These are phyloP conservation scores for Eupithecia subfuscata DNA, from an alignment of 2,888 invertebrate species.

Conservation along the genomic window DNA sequence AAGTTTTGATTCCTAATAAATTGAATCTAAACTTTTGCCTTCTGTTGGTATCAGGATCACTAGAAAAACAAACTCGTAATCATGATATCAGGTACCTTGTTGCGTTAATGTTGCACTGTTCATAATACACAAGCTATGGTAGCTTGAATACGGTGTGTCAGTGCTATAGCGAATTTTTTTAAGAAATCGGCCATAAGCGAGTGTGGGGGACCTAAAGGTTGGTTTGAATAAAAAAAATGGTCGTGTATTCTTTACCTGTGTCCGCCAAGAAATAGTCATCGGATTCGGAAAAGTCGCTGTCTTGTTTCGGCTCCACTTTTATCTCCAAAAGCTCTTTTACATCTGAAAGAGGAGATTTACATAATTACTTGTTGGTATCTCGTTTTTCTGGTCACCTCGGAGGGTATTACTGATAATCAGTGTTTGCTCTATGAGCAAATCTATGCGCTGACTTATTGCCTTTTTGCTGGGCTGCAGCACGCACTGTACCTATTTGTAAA, in stretches of 20 bases:
- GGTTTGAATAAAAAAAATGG: too few relatives aligned
- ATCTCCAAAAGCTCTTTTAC: constrained; percentile 49
- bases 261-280: constrained; percentile 63
- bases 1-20: background rate
- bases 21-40: background rate
- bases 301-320: constrained; percentile 58
- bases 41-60: background rate
- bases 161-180: constrained; percentile 13
- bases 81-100: background rate
- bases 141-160: background rate
- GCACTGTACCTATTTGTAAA: too few relatives aligned
- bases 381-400: too few relatives aligned
- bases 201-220: too few relatives aligned
- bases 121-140: background rate
- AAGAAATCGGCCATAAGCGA: too few relatives aligned
- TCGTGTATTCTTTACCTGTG: constrained; percentile 48
- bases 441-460: too few relatives aligned
- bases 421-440: too few relatives aligned
- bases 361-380: too few relatives aligned
- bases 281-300: constrained; percentile 60
- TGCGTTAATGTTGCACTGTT: background rate
- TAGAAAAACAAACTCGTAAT: background rate
- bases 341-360: constrained; percentile 53
- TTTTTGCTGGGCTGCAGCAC: too few relatives aligned
- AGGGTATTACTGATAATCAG: too few relatives aligned